A percentile compares a stretch with the other conserved stretches of the same genome.
phyloP scores from a whole-genome alignment of 37 sponge, comb jelly and placozoan genomes.

The Haliclona indistincta region DNA sequence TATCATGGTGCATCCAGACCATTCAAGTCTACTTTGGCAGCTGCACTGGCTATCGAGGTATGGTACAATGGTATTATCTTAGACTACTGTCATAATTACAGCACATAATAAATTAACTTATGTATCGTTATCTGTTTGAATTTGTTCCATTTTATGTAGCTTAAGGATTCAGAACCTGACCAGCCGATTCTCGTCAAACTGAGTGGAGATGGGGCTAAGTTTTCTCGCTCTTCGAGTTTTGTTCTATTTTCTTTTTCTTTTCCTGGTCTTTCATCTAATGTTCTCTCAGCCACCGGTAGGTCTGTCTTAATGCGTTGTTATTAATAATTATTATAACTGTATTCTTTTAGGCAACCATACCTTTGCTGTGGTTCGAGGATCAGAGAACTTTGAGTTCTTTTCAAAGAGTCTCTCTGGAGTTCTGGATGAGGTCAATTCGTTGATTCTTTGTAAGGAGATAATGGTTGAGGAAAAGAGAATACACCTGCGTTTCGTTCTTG shows the following conservation, averaged over 20 bases:
- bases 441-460: background rate
- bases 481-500: constrained; percentile 2
- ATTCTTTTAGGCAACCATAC: constrained; percentile 2
- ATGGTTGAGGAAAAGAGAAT: background rate
- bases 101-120: background rate
- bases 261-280: constrained; percentile 1
- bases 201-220: constrained; percentile 32
- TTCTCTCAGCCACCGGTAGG: constrained; percentile 9
- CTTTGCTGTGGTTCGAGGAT: background rate
- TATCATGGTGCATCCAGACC: no score
- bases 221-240: constrained; percentile 7
- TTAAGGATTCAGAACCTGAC: background rate
- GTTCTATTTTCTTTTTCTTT: constrained; percentile 18
- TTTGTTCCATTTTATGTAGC: background rate
- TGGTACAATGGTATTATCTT: background rate
- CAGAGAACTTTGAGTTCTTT: background rate
- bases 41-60: no score
- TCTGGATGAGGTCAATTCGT: background rate
- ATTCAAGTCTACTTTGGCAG: no score
- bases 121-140: background rate
- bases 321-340: background rate
- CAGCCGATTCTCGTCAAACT: constrained; percentile 5
- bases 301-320: background rate
- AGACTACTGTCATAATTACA: background rate
- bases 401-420: background rate